phyloP scores from a whole-genome alignment of 2,113 vertebrate genomes.

The Climacteris rufus region DNA sequence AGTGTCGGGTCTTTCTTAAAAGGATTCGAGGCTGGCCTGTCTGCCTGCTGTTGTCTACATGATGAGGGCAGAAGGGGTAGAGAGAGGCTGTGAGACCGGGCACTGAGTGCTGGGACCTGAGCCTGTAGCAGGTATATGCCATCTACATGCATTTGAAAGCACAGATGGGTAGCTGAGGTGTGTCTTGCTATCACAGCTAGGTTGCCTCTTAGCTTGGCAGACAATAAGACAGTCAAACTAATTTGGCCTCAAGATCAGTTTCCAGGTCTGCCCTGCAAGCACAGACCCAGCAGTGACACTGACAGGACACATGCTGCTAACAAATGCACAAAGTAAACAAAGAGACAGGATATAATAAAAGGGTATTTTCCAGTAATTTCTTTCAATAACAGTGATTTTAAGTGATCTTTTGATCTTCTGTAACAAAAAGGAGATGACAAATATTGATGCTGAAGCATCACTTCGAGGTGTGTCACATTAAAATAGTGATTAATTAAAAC shows the following conservation, averaged over 20 bases:
- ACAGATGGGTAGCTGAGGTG: not conserved
- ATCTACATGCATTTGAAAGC: not conserved
- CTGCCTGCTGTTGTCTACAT: not conserved
- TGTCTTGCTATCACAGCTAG: not conserved
- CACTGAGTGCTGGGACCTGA: not conserved
- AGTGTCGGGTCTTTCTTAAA: not conserved
- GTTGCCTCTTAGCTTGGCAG: not conserved
- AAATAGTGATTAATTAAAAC: not conserved
- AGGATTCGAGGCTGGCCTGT: not conserved
- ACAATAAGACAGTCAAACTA: not conserved
- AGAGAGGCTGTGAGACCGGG: not conserved
- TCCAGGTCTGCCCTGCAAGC: not conserved
- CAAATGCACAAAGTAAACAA: constrained; percentile 5
- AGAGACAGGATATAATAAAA: not conserved
- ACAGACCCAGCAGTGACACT: not conserved
- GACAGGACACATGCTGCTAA: not conserved
- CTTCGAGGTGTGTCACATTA: not conserved
- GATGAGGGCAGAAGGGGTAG: not conserved
- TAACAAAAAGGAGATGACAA: not conserved
- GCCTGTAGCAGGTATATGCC: not conserved
- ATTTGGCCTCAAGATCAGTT: not conserved
- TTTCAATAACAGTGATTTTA: not conserved
- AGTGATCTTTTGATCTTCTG: not conserved
- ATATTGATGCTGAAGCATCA: not conserved
- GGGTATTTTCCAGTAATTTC: not conserved